Percentiles rank a stretch among this genome's conserved stretches.
phyloP scores from a whole-genome alignment of 2,797 vertebrate genomes.

The Crocodylus rhombifer region DNA sequence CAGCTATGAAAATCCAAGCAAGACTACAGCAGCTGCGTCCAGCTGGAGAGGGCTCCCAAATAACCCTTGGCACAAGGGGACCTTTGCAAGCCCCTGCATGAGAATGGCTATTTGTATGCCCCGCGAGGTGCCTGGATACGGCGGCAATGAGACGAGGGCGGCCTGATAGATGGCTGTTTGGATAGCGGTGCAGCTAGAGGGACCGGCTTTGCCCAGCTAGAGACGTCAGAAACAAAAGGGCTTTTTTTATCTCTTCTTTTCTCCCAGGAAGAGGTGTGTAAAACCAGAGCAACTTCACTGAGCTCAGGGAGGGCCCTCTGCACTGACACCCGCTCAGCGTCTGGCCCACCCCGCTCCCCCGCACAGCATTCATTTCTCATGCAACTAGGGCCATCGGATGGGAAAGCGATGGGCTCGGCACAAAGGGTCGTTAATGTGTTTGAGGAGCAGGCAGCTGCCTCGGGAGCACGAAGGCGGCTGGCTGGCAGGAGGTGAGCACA shows the following conservation, averaged over 20 bases:
- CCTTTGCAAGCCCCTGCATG: constrained; percentile 19
- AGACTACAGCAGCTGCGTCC: neutral
- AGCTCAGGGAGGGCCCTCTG: neutral
- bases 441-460: neutral
- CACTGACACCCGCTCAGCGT: neutral
- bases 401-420: neutral
- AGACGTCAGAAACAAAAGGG: constrained; percentile 14
- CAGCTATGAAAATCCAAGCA: neutral
- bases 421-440: neutral
- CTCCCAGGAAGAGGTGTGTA: constrained; percentile 3
- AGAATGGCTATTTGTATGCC: constrained; percentile 8
- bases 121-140: neutral
- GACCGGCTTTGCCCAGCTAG: neutral
- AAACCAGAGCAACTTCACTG: neutral
- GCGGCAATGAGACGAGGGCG: constrained; percentile 48
- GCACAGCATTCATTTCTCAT: neutral
- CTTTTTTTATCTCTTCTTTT: too few species aligned
- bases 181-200: constrained; percentile 29
- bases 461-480: neutral
- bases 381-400: neutral
- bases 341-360: accelerated
- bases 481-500: neutral
- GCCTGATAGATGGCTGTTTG: constrained; percentile 66
- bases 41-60: neutral
- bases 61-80: neutral